phyloP scores from a whole-genome alignment of 2,888 invertebrate genomes.

The Tribolium freemani region DNA sequence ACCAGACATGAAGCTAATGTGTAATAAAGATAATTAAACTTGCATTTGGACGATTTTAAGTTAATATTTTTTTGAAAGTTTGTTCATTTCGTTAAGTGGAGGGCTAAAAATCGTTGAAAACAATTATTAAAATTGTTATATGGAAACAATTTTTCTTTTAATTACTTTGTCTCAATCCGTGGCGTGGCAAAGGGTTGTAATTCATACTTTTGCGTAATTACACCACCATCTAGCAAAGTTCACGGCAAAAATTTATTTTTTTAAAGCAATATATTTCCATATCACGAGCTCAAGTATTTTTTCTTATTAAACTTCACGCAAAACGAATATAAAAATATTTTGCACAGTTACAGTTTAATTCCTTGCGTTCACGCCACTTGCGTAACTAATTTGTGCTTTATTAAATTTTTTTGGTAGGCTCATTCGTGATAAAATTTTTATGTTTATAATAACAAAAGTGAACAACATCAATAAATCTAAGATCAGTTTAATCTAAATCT shows the following conservation, averaged over 20 bases:
- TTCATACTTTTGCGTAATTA: background rate
- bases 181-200: background rate
- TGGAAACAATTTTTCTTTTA: background rate
- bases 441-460: background rate
- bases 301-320: constrained; percentile 10
- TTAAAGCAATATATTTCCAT: background rate
- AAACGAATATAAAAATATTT: constrained; percentile 1
- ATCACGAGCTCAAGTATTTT: background rate
- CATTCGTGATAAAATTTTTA: background rate
- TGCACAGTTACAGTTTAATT: background rate
- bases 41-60: background rate
- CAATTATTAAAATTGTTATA: no score
- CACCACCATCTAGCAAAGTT: background rate
- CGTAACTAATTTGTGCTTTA: background rate
- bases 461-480: background rate
- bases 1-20: background rate
- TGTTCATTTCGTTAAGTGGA: background rate
- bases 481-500: background rate
- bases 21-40: background rate
- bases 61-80: background rate
- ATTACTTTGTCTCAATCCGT: background rate
- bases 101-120: background rate
- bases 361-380: constrained; percentile 4
- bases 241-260: background rate
- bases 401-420: background rate